Evolutionary conservation across 2,797 vertebrate species (phyloP), one percentile per base, ranked within the genome.

Genomic region (Gymnopithys bicolor): DNA sequence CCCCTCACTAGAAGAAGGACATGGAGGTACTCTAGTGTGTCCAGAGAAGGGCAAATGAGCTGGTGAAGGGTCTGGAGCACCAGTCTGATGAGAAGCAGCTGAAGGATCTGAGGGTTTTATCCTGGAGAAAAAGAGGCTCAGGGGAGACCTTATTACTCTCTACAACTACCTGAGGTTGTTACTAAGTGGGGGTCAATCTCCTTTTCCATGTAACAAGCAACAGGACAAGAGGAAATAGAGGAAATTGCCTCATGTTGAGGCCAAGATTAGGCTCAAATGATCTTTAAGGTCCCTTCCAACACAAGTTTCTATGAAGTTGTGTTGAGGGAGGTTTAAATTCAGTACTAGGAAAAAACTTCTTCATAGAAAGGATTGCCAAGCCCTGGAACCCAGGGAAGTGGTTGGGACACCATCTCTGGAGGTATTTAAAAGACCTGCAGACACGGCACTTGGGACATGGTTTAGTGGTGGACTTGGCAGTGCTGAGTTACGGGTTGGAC

Each of bases 41-140:
- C 30, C 13, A 59, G 18, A 66, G 45, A 30, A 45, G 0, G 2
- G n/a, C 43, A 89, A 5, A 0, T 0, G 43, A 39, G 13, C n/a
- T 33, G 41, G 41, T 18, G 39, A 59, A 4, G 0, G 6, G 19
- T 27, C 58, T 3, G 0, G 58, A 78, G 33, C 13, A 33, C 45
- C 17, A 12, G 15, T 17, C 45, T 53, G 25, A 15, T 35, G 25
- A 66, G 39, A 33, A 76, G 25, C 30, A 41, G 59, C 59, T 66
- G 52, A 71, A 58, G 21, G n/a, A 52, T 45, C 19, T 58, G 46
- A 25, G 12, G 8, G 7, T 10, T 52, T 52, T 48, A 32, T 23
- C 41, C 30, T 59, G 22, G 33, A 59, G 12, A 59, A 51, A 33
- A 33, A 8, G 21, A 59, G 10, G 22, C 22, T 62, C 48, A 55